Conservation (phyloP, 1,140 invertebrate genomes). For the Pseudomyrmex sp. region DNA sequence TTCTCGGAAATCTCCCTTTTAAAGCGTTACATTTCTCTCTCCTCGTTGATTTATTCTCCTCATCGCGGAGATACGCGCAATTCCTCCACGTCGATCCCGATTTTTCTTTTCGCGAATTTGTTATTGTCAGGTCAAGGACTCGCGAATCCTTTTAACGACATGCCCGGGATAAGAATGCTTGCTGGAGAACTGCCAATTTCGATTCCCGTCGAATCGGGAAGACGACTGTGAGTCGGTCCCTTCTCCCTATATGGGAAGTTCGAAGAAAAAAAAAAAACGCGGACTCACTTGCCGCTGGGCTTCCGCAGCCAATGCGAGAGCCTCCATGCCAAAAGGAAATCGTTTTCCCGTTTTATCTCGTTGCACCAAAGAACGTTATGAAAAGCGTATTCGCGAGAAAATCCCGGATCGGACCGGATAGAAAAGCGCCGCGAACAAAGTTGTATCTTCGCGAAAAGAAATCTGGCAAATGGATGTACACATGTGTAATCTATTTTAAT, state of each 20-base stretch:
- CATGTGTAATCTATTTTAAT: neutral
- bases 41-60: slow-evolving; percentile 13
- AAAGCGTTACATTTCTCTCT: slow-evolving; percentile 2
- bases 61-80: neutral
- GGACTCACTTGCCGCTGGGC: slow-evolving; percentile 38
- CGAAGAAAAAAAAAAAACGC: slow-evolving; percentile 47
- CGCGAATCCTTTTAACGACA: slow-evolving; percentile 70
- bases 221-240: slow-evolving; percentile 33
- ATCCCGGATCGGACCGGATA: slow-evolving; percentile 16
- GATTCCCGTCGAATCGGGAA: slow-evolving; percentile 59
- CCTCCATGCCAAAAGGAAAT: slow-evolving; percentile 54
- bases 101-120: slow-evolving; percentile 47
- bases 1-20: neutral
- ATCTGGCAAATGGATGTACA: neutral
- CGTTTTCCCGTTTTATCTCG: slow-evolving; percentile 53
- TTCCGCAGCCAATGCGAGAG: slow-evolving; percentile 28
- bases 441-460: slow-evolving; percentile 26
- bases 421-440: slow-evolving; percentile 11
- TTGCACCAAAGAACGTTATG: slow-evolving; percentile 58
- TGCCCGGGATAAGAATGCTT: slow-evolving; percentile 59
- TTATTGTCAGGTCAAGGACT: slow-evolving; percentile 62
- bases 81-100: slow-evolving; percentile 8
- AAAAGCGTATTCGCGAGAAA: slow-evolving; percentile 51
- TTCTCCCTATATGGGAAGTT: slow-evolving; percentile 39
- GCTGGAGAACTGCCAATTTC: slow-evolving; percentile 68